Base-by-base conservation (phyloP, 1,140 invertebrate species). In the Ruditapes philippinarum region DNA sequence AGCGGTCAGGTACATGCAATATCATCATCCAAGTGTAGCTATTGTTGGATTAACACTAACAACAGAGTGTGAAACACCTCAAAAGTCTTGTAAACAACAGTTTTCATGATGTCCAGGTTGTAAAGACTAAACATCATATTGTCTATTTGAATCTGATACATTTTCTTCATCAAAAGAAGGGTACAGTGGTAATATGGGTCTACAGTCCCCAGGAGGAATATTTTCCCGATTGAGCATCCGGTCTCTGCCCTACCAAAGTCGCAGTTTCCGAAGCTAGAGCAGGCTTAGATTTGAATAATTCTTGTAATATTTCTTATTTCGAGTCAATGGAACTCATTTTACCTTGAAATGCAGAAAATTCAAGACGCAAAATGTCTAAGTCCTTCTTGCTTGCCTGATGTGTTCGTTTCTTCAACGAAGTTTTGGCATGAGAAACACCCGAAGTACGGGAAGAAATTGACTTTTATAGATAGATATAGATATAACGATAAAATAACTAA, bases 231-330 rank as follows among this genome's bases (percentile, higher is more conserved):
- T n/a, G n/a, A n/a, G n/a, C n/a, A n/a, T n/a, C n/a, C n/a, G n/a
- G n/a, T n/a, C n/a, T n/a, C n/a, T n/a, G n/a, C n/a, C n/a, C n/a
- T n/a, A n/a, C n/a, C n/a, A n/a, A n/a, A n/a, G 14, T 36, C 17
- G 57, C 57, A 62, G 57, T 62, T 45, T 78, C 74, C 74, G 57
- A 49, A 19, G n/a, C 45, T 19, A 11, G 45, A 49, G 19, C 45
- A 49, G n/a, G n/a, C 60, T 9, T 9, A 65, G 31, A 65, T n/a
- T 65, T 33, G 17, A 51, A 42, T n/a, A n/a, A 36, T 45, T 28
- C 38, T 9, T 36, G 40, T 36, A 78, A 78, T 78, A 12, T 45
- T 11, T 78, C 74, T 25, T 45, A 78, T 78, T 78, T 78, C 28
- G 74, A n/a, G n/a, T n/a, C n/a, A n/a, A n/a, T n/a, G n/a, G n/a